phyloP scores from a whole-genome alignment of 1,140 invertebrate genomes.

The Antheraea pernyi region DNA sequence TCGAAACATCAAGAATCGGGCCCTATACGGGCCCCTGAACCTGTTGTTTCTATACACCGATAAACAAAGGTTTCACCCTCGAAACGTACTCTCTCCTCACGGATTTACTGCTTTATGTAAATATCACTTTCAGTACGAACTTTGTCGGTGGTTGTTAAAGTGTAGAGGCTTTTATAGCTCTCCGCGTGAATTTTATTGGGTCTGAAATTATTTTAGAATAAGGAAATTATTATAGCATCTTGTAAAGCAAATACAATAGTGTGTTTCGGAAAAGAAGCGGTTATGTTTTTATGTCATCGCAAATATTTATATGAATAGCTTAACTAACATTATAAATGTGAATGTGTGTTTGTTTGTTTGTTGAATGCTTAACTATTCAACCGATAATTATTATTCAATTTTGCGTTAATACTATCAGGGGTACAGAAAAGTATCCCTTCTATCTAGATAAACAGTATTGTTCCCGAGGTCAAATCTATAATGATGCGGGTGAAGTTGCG shows the following conservation, averaged over 20 bases:
- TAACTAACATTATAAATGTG: too few relatives aligned
- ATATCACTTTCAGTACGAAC: conserved; percentile 6
- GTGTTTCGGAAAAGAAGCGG: not conserved
- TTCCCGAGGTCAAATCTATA: too few relatives aligned
- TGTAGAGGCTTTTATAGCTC: conserved; percentile 5
- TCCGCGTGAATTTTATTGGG: not conserved
- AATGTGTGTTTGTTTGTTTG: too few relatives aligned
- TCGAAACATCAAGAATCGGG: conserved; percentile 3
- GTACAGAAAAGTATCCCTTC: too few relatives aligned
- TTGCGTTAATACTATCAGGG: too few relatives aligned
- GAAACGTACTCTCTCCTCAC: conserved; percentile 13
- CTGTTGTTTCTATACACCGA: conserved; percentile 12
- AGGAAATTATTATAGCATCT: not conserved
- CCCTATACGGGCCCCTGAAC: not conserved
- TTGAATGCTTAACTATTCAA: too few relatives aligned
- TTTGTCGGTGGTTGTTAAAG: conserved; percentile 9
- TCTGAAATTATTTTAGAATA: not conserved
- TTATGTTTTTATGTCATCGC: too few relatives aligned
- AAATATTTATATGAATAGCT: too few relatives aligned
- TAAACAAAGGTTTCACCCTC: conserved; percentile 13
- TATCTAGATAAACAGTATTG: too few relatives aligned
- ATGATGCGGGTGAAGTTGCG: too few relatives aligned
- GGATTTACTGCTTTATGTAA: conserved; percentile 8
- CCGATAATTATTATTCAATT: too few relatives aligned
- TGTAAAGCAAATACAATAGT: not conserved